Conservation (phyloP, 2,797 vertebrate species). For the Pangasius mekongensis region DNA sequence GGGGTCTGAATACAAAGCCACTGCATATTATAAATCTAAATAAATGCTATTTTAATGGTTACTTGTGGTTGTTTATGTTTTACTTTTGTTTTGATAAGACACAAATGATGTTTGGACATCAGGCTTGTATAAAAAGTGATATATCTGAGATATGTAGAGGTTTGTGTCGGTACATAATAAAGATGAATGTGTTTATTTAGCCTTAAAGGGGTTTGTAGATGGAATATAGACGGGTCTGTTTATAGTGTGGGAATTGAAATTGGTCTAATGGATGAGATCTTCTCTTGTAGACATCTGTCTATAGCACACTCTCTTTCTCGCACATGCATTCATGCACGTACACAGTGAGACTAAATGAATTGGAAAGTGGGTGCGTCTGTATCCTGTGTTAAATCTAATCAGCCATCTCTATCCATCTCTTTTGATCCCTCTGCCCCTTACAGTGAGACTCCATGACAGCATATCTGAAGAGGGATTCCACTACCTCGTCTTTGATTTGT, state of each 20-base stretch:
- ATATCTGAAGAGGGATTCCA: conserved; percentile 96
- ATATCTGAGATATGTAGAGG: conserved; percentile 1
- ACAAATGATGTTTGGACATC: background rate
- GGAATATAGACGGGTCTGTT: conserved; percentile 14
- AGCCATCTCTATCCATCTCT: conserved; percentile 20
- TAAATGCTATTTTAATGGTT: background rate
- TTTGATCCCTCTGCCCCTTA: conserved; percentile 50
- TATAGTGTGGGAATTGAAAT: conserved; percentile 38
- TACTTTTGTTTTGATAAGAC: background rate
- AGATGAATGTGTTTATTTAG: conserved; percentile 11
- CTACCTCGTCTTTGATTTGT: conserved; percentile 97
- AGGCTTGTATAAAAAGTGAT: background rate
- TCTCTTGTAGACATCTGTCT: conserved; percentile 1
- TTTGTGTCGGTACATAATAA: background rate
- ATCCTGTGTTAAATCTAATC: conserved; percentile 27
- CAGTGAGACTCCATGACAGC: conserved; percentile 89
- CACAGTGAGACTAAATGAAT: conserved; percentile 56
- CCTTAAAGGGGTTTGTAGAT: background rate
- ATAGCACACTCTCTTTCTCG: conserved; percentile 7
- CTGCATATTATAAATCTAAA: background rate
- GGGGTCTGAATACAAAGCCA: background rate
- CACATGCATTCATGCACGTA: conserved; percentile 1
- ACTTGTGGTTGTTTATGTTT: background rate
- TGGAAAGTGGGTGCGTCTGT: conserved; percentile 15
- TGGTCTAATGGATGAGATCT: conserved; percentile 38